Conservation (phyloP, 2,797 vertebrate species). For the Molossus molossus region DNA sequence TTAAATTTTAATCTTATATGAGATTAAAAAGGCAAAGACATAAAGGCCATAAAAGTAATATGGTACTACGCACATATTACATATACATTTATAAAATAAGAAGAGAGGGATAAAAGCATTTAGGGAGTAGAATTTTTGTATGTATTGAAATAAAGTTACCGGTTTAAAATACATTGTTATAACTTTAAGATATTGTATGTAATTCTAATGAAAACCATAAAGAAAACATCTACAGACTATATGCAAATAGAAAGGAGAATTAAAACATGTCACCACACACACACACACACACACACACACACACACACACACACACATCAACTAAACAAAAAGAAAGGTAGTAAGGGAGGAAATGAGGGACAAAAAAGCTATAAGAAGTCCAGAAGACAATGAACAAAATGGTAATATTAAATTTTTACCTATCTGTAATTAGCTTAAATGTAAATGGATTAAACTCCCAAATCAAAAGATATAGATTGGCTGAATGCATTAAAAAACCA, state of each 20-base stretch:
- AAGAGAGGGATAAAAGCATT: neutral
- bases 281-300: neutral
- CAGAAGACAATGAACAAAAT: neutral
- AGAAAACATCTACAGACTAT: conserved; percentile 31
- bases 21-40: conserved; percentile 49
- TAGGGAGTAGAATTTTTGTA: neutral
- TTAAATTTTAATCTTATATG: conserved; percentile 5
- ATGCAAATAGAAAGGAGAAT: neutral
- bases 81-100: conserved; percentile 1
- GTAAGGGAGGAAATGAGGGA: neutral
- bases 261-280: conserved; percentile 1
- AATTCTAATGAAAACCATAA: conserved; percentile 40
- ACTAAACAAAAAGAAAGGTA: neutral
- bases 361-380: neutral
- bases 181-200: conserved; percentile 18
- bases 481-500: neutral
- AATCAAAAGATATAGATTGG: neutral
- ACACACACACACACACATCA: neutral
- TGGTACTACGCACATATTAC: neutral
- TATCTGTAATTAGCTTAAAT: conserved; percentile 26
- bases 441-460: neutral
- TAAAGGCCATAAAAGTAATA: neutral
- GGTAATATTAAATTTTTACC: neutral
- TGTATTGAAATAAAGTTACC: conserved; percentile 8
- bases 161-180: conserved; percentile 10